Percentiles rank a stretch among this genome's conserved stretches.
Evolutionary conservation across 2,888 invertebrate genomes (phyloP).

Genomic region (Aricia artaxerxes): DNA sequence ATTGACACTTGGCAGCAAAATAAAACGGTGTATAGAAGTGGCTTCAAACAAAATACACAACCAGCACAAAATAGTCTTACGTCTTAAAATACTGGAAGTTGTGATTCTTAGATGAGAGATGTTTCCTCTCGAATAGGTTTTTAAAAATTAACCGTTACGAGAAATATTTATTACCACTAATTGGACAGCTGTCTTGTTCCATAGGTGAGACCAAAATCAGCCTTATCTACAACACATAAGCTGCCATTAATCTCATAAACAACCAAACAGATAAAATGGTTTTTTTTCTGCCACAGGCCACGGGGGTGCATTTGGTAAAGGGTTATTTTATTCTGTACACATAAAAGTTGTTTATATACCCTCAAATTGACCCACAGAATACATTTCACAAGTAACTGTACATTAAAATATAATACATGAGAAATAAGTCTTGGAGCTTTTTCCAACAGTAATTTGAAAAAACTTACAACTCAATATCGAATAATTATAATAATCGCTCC

Average conservation of each 20-base stretch:
- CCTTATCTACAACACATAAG: conserved; percentile 27
- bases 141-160: not conserved
- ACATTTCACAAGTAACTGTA: not conserved
- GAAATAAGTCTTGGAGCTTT: conserved; percentile 14
- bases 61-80: conserved; percentile 24
- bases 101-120: conserved; percentile 46
- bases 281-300: not conserved
- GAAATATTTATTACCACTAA: conserved; percentile 4
- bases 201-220: not conserved
- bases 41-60: conserved; percentile 29
- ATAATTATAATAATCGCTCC: not conserved
- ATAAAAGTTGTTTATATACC: conserved; percentile 4
- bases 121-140: not conserved
- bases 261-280: not conserved
- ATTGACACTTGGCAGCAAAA: conserved; percentile 23
- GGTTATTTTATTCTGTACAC: not conserved
- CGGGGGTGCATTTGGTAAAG: not conserved
- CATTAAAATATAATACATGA: conserved; percentile 5
- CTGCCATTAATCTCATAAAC: conserved; percentile 27
- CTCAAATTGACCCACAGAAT: conserved; percentile 14
- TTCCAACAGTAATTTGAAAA: not conserved
- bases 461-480: not conserved
- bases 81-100: conserved; percentile 43
- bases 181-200: conserved; percentile 1
- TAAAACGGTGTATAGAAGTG: conserved; percentile 9